Evolutionary conservation across 2,113 vertebrate genomes (phyloP), one percentile per base, ranked within the genome.

Genomic region (Perca flavescens): DNA sequence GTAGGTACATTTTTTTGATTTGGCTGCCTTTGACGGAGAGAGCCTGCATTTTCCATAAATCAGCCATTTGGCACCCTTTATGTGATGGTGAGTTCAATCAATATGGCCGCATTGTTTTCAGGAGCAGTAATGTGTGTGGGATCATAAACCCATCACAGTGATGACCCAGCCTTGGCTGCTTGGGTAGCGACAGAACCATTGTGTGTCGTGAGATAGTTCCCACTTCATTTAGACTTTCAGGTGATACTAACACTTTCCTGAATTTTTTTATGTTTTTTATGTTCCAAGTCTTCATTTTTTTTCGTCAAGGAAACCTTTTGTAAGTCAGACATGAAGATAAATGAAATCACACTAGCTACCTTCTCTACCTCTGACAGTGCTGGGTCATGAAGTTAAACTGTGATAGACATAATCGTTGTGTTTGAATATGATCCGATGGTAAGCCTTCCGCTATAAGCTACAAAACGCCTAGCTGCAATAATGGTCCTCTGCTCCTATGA

Each of bases 401-500:
- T 69, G 66, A 85, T 19, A 9, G 46, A 28, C 10, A 1, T 46
- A 19, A 16, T 13, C 22, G 47, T 43, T 69, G 46, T 50, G 19
- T 65, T 66, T 43, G 28, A 80, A 72, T 43, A 76, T 70, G 52
- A 79, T 73, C 4, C 40, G 28, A 67, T 60, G 3, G 5, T 21
- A 79, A 69, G 15, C 28, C 79, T 64, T 79, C 62, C 0, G 40
- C 54, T 46, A 80, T 86, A 85, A 91, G 82, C 83, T 86, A 88
- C 22, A 69, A 19, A 62, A 70, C 0, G 40, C 78, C 57, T 83
- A 28, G 15, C 73, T 86, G 83, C 77, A 82, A 71, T 69, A 86
- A 68, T 28, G 19, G 43, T 47, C 6, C 4, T 70, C 47, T 58
- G 67, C 77, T 84, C 8, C 21, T 52, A 58, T 1, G 50, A 70